Evolutionary conservation across 1,140 invertebrate genomes (phyloP).

Genomic region (Sipha flava): DNA sequence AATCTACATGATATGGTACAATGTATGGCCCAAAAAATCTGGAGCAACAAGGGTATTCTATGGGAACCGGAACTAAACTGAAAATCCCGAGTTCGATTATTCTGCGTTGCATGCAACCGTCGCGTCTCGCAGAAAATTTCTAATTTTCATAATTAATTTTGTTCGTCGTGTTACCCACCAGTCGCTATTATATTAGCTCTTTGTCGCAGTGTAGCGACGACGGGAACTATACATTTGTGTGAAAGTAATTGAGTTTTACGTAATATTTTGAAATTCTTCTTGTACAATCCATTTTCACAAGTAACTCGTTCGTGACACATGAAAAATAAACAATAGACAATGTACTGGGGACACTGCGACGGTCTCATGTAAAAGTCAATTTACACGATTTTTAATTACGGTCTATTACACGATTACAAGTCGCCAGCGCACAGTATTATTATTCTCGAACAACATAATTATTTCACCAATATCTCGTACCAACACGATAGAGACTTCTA

Average conservation of each 20-base stretch:
- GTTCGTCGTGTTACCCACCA: too few relatives aligned
- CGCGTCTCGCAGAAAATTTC: too few relatives aligned
- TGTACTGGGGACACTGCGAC: neutral
- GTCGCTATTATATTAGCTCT: neutral
- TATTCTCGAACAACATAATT: neutral
- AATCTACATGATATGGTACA: too few relatives aligned
- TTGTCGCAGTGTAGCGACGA: neutral
- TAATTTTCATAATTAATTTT: too few relatives aligned
- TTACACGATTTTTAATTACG: conserved; percentile 12
- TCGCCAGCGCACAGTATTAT: neutral
- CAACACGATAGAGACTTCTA: neutral
- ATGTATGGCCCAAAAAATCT: too few relatives aligned
- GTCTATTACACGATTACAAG: neutral
- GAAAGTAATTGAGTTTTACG: neutral
- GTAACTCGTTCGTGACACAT: neutral
- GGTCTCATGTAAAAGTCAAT: neutral
- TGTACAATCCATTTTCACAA: neutral
- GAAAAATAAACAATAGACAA: neutral
- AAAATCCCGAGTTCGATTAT: too few relatives aligned
- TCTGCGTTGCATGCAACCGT: too few relatives aligned
- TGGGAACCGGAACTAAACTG: too few relatives aligned
- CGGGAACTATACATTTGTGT: neutral
- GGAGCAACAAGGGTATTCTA: too few relatives aligned
- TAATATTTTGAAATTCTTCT: neutral
- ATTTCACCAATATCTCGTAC: neutral